phyloP scores from a whole-genome alignment of 2,113 vertebrate species.

The Xiphophorus couchianus region DNA sequence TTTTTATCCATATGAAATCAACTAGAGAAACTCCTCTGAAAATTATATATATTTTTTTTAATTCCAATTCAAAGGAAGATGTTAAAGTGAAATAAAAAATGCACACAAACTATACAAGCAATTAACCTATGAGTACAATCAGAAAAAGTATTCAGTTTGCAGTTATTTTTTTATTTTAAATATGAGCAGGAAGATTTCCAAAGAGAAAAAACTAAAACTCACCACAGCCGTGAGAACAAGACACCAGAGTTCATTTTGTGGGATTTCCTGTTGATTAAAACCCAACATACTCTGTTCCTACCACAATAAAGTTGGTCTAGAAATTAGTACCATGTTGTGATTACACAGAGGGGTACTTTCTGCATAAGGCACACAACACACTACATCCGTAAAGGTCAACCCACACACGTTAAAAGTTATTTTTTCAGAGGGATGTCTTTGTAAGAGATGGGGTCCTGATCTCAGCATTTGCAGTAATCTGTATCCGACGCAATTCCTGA shows the following conservation, averaged over 20 bases:
- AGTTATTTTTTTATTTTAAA: constrained; percentile 25
- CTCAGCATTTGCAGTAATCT: not conserved
- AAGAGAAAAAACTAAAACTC: constrained; percentile 32
- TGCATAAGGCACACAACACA: constrained; percentile 66
- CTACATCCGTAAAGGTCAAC: not conserved
- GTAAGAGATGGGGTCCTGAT: not conserved
- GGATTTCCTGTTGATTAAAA: constrained; percentile 16
- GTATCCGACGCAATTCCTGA: not conserved
- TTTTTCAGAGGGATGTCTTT: not conserved
- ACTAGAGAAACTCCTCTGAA: constrained; percentile 52
- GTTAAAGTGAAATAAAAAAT: not conserved
- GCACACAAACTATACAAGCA: constrained; percentile 28
- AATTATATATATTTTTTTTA: not conserved
- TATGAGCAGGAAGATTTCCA: constrained; percentile 31
- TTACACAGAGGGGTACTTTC: constrained; percentile 23
- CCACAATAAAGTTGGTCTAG: constrained; percentile 16
- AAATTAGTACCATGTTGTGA: constrained; percentile 39
- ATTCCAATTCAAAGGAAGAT: constrained; percentile 12
- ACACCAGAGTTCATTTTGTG: not conserved
- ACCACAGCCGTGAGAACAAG: constrained; percentile 10
- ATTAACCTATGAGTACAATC: constrained; percentile 23
- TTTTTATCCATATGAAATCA: constrained; percentile 50
- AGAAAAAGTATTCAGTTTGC: constrained; percentile 37
- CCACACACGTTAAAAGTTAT: constrained; percentile 11
- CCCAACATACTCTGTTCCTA: constrained; percentile 3